Evolutionary conservation across 2,888 invertebrate species (phyloP), one percentile per base, ranked within the genome.

Genomic region (Pinctada fucata): DNA sequence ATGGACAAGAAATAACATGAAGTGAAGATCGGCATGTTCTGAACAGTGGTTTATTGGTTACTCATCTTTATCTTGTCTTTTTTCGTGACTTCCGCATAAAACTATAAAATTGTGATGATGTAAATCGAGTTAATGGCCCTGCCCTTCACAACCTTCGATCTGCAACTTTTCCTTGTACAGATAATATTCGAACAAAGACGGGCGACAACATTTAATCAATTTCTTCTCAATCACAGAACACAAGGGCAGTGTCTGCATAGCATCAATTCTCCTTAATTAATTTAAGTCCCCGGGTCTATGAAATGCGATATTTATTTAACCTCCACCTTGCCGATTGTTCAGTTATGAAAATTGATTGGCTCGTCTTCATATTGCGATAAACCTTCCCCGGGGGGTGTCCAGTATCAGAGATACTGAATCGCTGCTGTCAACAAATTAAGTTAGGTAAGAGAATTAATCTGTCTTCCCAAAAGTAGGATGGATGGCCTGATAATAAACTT

Each of bases 281-380:
- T 76, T 76, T 76, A 76, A 71, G 69, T 58, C 66, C 51, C 13
- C 51, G 64, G 31, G 69, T 80, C 52, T 76, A 74, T 80, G 79
- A 76, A 74, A 80, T 77, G 76, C 69, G 79, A 80, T 80, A 80
- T 76, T 77, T 76, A 74, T 77, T 74, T 73, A 74, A 66, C 71
- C 74, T 77, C 70, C 70, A 65, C 31, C 72, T 70, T 70, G 74
- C 66, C 71, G 73, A 76, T 70, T 64, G 76, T 64, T 66, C 52
- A 31, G 73, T 72, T 80, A 75, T 80, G 64, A 63, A 74, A 77
- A 80, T 77, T 80, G 80, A 80, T 80, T 75, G 78, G 75, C 63
- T 31, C 78, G 80, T 80, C 80, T 80, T 68, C 77, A 63, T 77
- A 73, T 72, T 72, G 67, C 67, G 78, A 72, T 78, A 80, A 80